Conservation (phyloP, 2,113 vertebrate species). For the Rissa tridactyla region DNA sequence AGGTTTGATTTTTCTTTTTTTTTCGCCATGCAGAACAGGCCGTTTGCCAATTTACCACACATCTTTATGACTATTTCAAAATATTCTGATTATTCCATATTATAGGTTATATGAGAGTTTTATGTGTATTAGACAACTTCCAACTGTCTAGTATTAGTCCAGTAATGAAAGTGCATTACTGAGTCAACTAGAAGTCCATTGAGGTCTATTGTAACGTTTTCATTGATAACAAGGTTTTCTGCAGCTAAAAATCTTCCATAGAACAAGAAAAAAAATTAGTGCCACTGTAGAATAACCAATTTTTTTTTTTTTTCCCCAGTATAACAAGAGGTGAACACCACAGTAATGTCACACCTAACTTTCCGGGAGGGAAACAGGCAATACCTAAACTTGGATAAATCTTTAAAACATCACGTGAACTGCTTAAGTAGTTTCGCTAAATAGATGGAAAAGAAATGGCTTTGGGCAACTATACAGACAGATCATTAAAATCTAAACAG, state of each 20-base stretch:
- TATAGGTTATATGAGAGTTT: background rate
- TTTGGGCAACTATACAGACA: background rate
- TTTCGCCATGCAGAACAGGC: fast-evolving
- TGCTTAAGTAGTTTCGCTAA: background rate
- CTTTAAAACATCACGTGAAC: background rate
- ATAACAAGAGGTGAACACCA: background rate
- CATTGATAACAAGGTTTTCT: background rate
- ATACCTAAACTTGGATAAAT: background rate
- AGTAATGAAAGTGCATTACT: background rate
- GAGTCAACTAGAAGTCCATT: background rate
- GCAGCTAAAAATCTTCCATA: background rate
- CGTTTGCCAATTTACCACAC: background rate
- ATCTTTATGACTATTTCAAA: background rate
- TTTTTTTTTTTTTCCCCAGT: background rate
- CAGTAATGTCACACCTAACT: background rate
- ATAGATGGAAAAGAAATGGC: background rate
- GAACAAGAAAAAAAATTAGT: background rate
- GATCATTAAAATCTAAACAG: background rate
- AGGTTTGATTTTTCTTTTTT: background rate
- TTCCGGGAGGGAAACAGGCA: background rate
- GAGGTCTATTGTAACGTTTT: background rate
- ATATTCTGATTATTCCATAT: background rate
- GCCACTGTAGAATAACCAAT: background rate
- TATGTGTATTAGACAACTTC: background rate
- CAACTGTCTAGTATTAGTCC: background rate